Evolutionary conservation across 1,140 invertebrate genomes (phyloP), one percentile per base, ranked within the genome.

Genomic region (Lepidostoma basale): DNA sequence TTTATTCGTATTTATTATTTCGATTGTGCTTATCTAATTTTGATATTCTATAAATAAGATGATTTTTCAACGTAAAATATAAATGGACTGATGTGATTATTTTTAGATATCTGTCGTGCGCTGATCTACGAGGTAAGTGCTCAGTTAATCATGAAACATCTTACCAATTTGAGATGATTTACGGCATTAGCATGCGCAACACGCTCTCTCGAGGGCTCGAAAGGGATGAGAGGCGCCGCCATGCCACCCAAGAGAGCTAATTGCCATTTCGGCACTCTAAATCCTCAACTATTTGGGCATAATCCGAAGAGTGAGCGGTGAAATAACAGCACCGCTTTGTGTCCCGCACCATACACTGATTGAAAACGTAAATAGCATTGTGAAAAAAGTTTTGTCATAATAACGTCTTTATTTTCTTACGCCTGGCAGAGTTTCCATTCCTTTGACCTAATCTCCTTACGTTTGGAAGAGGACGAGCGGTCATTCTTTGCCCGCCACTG

Each of bases 361-460:
- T 72, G 70, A 65, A 72, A 72, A 72, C 47, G 66, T 72, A 72
- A 72, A 72, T 72, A 70, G 62, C 36, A 28, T 59, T 42, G 36
- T 18, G 45, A 66, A 65, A 70, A 70, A 62, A 45, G 62, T 52
- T 64, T 71, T 72, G 70, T 72, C 70, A 72, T 49, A 65, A 65
- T 68, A 72, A 68, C 62, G 59, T 65, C 65, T 65, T 62, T 68
- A 65, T 65, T 72, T 72, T 72, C 65, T 63, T 67, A 63, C 36
- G 67, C 67, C 36, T n/a, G 44, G 22, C 33, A 8, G 14, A 25
- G 33, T 54, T 49, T 33, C 52, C 58, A 54, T 54, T 68, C 52
- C 66, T 72, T 67, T 72, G 62, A 65, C 65, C 62, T 72, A 72
- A 72, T 72, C 70, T 72, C 42, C 70, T 72, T 68, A 72, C 52